Evolutionary conservation across 2,888 invertebrate species (phyloP).

Genomic region (Lamellibrachia columna): DNA sequence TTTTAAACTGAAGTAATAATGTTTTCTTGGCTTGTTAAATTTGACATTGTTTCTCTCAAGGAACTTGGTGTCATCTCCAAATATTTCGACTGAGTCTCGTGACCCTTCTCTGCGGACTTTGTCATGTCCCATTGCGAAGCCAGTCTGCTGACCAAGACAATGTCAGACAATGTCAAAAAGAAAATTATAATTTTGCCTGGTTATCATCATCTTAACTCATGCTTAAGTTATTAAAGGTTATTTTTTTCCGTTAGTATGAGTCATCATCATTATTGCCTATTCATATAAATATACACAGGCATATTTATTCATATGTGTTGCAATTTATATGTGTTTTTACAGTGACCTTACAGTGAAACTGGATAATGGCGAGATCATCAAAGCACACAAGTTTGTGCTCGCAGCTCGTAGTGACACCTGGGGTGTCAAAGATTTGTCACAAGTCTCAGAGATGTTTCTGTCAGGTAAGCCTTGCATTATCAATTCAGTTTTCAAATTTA

Average conservation of each 20-base stretch:
- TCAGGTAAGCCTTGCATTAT: conserved; percentile 50
- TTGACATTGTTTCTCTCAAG: too few species aligned
- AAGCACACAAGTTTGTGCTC: conserved; percentile 89
- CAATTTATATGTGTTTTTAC: conserved; percentile 31
- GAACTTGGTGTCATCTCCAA: too few species aligned
- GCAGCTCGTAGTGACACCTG: conserved; percentile 88
- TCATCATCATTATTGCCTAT: neutral
- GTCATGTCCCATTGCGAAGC: too few species aligned
- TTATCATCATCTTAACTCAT: neutral
- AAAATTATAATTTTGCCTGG: neutral
- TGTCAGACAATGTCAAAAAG: neutral
- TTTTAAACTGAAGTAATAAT: neutral
- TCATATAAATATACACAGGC: too few species aligned
- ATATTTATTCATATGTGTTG: too few species aligned
- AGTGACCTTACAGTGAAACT: conserved; percentile 85
- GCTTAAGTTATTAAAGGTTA: neutral
- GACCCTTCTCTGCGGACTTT: too few species aligned
- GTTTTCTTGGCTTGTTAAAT: neutral
- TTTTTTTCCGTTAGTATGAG: neutral
- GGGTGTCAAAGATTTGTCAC: conserved; percentile 77
- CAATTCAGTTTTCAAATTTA: neutral
- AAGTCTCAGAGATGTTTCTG: conserved; percentile 74
- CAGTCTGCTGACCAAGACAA: too few species aligned
- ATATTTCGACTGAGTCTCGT: too few species aligned
- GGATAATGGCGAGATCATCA: conserved; percentile 75